phyloP scores from a whole-genome alignment of 1,140 invertebrate species.

The Pseudomyrmex dendroicus region DNA sequence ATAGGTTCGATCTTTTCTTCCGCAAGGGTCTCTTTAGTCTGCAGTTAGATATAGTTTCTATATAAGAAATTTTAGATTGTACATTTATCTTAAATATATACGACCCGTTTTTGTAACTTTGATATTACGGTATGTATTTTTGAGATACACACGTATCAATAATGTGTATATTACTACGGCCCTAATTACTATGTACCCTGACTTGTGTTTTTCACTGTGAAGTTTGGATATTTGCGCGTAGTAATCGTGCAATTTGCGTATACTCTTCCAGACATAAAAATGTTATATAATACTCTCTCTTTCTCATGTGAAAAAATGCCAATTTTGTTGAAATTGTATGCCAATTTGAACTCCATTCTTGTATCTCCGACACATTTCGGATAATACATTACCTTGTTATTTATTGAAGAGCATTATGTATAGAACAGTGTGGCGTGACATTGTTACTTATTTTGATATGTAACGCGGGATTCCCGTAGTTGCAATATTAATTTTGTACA shows the following conservation, averaged over 20 bases:
- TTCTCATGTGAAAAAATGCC: background rate
- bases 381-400: conserved; percentile 52
- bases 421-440: conserved; percentile 53
- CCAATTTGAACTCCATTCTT: conserved; percentile 37
- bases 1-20: conserved; percentile 60
- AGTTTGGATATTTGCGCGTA: conserved; percentile 34
- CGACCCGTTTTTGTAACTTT: conserved; percentile 67
- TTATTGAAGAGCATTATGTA: conserved; percentile 43
- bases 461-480: conserved; percentile 47
- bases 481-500: conserved; percentile 60
- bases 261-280: conserved; percentile 25
- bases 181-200: conserved; percentile 55
- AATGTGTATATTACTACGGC: conserved; percentile 64
- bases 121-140: conserved; percentile 58
- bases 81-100: conserved; percentile 64
- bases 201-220: conserved; percentile 34
- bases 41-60: conserved; percentile 51
- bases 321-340: background rate
- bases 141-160: conserved; percentile 34
- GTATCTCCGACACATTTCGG: conserved; percentile 38
- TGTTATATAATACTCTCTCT: background rate
- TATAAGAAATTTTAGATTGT: conserved; percentile 61
- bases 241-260: conserved; percentile 16
- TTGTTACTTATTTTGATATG: conserved; percentile 56
- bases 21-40: conserved; percentile 54